These are phyloP conservation scores for Oscheius sp. DNA, from an alignment of 2,888 invertebrate genomes.

Conservation along the genomic window DNA sequence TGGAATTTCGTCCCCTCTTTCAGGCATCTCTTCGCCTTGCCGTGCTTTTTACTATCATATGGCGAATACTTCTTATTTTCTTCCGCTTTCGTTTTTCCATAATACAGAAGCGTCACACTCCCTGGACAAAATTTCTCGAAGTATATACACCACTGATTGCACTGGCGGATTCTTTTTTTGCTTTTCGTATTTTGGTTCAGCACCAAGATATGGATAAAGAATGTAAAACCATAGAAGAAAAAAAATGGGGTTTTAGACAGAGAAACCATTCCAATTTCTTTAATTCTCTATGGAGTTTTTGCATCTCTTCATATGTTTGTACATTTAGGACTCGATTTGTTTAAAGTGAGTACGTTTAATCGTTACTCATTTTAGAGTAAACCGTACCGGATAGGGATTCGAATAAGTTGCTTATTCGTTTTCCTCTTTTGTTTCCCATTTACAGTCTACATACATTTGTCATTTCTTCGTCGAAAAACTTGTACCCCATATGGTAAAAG, in stretches of 20 bases:
- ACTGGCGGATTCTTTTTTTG: neutral
- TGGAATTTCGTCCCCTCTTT: constrained; percentile 12
- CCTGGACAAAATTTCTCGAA: neutral
- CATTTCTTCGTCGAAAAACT: neutral
- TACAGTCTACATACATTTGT: neutral
- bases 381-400: neutral
- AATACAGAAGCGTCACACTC: neutral
- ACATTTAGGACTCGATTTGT: neutral
- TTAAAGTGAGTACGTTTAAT: neutral
- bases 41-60: neutral
- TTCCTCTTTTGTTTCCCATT: neutral
- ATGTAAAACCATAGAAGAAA: neutral
- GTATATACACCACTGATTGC: neutral
- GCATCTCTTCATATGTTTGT: neutral
- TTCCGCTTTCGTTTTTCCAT: neutral
- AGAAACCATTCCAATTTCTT: neutral
- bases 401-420: neutral
- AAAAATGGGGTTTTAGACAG: neutral
- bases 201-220: constrained; percentile 10
- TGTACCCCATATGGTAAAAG: constrained; percentile 8
- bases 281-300: neutral
- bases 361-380: neutral
- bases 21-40: constrained; percentile 3
- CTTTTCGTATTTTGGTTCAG: neutral
- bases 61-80: constrained; percentile 9